Conservation (phyloP, 2,797 vertebrate species). For the Anguilla anguilla region DNA sequence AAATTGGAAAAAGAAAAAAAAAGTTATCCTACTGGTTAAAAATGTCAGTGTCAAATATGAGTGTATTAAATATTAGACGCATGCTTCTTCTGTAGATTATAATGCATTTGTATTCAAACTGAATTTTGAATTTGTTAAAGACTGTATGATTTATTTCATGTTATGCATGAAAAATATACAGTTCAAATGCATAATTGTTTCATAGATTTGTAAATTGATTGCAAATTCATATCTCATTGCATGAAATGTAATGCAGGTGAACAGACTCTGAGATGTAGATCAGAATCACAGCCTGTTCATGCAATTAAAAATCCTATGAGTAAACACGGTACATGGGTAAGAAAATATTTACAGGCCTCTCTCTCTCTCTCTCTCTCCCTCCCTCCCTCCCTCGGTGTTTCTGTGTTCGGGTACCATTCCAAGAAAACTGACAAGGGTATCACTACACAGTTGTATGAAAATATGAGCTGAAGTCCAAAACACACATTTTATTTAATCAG, state of each 20-base stretch:
- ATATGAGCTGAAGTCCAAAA: not conserved
- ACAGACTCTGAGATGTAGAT: not conserved
- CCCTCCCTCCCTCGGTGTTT: too few relatives aligned
- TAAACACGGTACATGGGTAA: too few relatives aligned
- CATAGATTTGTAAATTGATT: not conserved
- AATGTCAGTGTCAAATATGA: not conserved
- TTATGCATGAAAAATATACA: not conserved
- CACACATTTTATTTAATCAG: not conserved
- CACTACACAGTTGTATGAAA: not conserved
- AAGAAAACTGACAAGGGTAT: not conserved
- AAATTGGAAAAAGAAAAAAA: not conserved
- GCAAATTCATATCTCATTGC: not conserved
- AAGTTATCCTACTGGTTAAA: not conserved
- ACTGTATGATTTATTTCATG: not conserved
- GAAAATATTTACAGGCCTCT: too few relatives aligned
- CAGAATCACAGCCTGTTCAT: not conserved
- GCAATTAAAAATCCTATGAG: not conserved
- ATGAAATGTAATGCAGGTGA: not conserved
- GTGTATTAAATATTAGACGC: not conserved
- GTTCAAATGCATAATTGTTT: not conserved
- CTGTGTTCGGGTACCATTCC: not conserved
- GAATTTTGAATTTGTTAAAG: not conserved
- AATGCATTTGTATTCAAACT: not conserved
- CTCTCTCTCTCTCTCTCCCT: too few relatives aligned
- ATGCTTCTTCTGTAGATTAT: not conserved